Percentiles rank a stretch among this genome's conserved stretches.
These are phyloP conservation scores for Protobothrops mucrosquamatus DNA, from an alignment of 2,113 vertebrate species.

Conservation along the genomic window DNA sequence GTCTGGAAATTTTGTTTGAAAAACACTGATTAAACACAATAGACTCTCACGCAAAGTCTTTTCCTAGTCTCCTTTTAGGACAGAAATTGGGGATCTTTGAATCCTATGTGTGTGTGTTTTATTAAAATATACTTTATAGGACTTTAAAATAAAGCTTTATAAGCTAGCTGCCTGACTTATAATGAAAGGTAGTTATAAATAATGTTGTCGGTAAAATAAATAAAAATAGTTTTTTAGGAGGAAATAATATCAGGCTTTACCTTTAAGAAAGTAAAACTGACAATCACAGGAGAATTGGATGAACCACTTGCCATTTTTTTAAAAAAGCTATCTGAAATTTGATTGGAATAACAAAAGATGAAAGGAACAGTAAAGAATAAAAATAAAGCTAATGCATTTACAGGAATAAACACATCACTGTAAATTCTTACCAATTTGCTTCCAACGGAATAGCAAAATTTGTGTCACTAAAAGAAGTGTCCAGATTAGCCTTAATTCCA, in stretches of 20 bases:
- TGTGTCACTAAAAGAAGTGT: background rate
- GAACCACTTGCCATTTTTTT: background rate
- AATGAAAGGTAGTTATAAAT: background rate
- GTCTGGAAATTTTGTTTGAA: background rate
- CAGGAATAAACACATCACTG: conserved; percentile 6
- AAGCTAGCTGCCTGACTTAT: background rate
- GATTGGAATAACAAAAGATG: background rate
- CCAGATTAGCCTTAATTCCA: conserved; percentile 4
- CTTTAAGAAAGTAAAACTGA: conserved; percentile 31
- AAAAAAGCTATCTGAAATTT: background rate
- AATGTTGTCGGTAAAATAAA: background rate
- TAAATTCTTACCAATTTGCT: background rate
- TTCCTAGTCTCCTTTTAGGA: background rate
- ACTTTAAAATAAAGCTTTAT: background rate
- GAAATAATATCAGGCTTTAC: background rate
- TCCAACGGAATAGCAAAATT: background rate
- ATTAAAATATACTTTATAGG: background rate
- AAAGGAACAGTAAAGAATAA: background rate
- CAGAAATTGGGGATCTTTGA: background rate
- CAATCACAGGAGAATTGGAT: background rate
- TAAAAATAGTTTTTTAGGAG: background rate
- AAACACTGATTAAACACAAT: background rate
- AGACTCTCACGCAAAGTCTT: background rate
- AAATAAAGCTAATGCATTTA: conserved; percentile 2
- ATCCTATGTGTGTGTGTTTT: background rate